Evolutionary conservation across 2,888 invertebrate genomes (phyloP).

Genomic region (Hirtodrosophila trivittata): DNA sequence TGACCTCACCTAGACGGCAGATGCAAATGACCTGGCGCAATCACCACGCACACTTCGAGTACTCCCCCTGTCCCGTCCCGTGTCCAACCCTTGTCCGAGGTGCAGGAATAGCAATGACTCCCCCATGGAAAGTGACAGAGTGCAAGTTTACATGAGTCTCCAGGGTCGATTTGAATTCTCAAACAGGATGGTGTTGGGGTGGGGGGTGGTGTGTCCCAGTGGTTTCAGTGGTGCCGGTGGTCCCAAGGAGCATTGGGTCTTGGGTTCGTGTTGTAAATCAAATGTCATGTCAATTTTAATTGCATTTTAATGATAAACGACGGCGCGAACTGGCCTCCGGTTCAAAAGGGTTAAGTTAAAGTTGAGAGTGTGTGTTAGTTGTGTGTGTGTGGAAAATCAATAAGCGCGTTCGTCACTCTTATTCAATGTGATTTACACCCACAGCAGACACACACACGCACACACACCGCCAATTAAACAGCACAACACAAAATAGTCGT

Average conservation of each 20-base stretch:
- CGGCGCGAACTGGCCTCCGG: constrained; percentile 38
- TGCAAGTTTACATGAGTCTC: constrained; percentile 49
- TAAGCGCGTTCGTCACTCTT: constrained; percentile 58
- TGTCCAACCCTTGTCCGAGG: too few relatives aligned
- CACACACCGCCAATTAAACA: constrained; percentile 34
- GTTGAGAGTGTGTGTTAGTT: neutral
- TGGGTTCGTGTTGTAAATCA: constrained; percentile 63
- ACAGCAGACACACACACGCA: neutral
- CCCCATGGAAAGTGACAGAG: constrained; percentile 42
- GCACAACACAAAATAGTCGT: constrained; percentile 42
- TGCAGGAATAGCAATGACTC: too few relatives aligned
- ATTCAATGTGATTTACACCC: constrained; percentile 45
- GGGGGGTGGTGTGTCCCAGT: neutral
- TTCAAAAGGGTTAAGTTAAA: constrained; percentile 1
- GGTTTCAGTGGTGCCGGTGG: too few relatives aligned
- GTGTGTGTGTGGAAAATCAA: constrained; percentile 40
- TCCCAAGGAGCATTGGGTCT: neutral
- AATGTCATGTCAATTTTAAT: constrained; percentile 75
- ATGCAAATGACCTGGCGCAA: neutral
- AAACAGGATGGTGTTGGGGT: neutral
- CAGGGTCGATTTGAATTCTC: constrained; percentile 46
- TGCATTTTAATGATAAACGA: constrained; percentile 74
- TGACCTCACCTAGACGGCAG: constrained; percentile 19
- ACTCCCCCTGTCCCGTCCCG: too few relatives aligned
- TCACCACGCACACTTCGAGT: neutral